Conservation (phyloP, 1,140 invertebrate genomes). For the Arion vulgaris region DNA sequence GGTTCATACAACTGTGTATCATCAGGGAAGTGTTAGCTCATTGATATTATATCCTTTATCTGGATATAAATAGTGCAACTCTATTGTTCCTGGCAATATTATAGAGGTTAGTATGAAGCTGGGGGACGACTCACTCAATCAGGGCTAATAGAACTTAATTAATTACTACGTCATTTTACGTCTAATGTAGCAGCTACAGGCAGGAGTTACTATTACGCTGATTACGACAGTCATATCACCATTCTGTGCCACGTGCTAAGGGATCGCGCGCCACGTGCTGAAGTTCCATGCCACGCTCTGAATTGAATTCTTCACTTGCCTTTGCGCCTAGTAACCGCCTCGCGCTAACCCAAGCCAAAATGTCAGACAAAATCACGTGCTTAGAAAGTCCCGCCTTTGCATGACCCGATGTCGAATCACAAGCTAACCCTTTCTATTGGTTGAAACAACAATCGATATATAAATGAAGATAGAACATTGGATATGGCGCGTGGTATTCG, state of each 20-base stretch:
- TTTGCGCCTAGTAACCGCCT: not conserved
- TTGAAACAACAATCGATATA: not conserved
- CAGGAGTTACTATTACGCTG: not conserved
- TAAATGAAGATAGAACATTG: not conserved
- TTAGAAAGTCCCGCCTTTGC: not conserved
- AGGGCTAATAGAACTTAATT: not conserved
- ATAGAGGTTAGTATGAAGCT: no score
- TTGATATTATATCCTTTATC: not conserved
- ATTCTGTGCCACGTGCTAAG: not conserved
- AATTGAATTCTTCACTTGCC: not conserved
- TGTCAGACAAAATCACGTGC: conserved; percentile 1
- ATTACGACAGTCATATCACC: not conserved
- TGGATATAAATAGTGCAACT: not conserved
- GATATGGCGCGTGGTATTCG: not conserved
- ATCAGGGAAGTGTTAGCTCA: not conserved
- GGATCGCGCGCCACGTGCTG: not conserved
- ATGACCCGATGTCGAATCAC: not conserved
- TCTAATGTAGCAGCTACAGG: not conserved
- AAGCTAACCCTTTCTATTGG: not conserved
- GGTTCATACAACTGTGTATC: not conserved
- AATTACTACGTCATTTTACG: conserved; percentile 8
- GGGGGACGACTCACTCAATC: not conserved
- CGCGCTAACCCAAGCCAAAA: not conserved
- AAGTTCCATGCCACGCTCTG: not conserved
- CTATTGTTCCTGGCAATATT: not conserved